Conservation (phyloP, 1,140 invertebrate genomes). For the Phthorimaea operculella region DNA sequence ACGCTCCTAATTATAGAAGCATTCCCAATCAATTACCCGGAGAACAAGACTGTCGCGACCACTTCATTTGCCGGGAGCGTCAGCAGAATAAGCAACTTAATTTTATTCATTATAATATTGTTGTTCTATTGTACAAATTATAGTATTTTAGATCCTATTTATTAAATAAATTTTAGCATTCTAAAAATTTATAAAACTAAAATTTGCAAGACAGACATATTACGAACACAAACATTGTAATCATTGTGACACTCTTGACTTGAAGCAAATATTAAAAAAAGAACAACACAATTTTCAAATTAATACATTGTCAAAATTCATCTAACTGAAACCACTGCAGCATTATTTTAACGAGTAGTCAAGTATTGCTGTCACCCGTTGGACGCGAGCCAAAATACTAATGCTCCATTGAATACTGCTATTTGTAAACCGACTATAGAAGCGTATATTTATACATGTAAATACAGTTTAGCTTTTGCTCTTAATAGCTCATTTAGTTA, state of each 20-base stretch:
- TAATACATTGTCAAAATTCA: slow-evolving; percentile 2
- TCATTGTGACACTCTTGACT: too few relatives aligned
- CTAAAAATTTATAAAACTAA: too few relatives aligned
- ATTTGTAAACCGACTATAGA: slow-evolving; percentile 18
- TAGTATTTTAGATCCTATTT: too few relatives aligned
- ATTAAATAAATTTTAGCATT: too few relatives aligned
- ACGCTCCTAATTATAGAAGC: slow-evolving; percentile 65
- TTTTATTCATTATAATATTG: too few relatives aligned
- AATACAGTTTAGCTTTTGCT: slow-evolving; percentile 10
- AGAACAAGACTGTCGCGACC: slow-evolving; percentile 39
- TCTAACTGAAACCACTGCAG: neutral
- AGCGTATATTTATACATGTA: slow-evolving; percentile 2
- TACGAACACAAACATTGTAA: too few relatives aligned
- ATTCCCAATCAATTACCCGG: slow-evolving; percentile 63
- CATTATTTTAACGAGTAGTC: slow-evolving; percentile 30
- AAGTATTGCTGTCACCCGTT: slow-evolving; percentile 34
- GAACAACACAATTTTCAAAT: neutral
- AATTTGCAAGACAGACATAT: too few relatives aligned
- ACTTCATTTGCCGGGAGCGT: slow-evolving; percentile 35
- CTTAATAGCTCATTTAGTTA: slow-evolving; percentile 35
- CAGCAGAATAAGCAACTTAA: slow-evolving; percentile 16
- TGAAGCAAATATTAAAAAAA: too few relatives aligned
- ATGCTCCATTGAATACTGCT: slow-evolving; percentile 67
- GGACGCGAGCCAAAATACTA: slow-evolving; percentile 58
- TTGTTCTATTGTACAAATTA: too few relatives aligned